Evolutionary conservation across 2,797 vertebrate genomes (phyloP), one percentile per base, ranked within the genome.

Genomic region (Salarias fasciatus): DNA sequence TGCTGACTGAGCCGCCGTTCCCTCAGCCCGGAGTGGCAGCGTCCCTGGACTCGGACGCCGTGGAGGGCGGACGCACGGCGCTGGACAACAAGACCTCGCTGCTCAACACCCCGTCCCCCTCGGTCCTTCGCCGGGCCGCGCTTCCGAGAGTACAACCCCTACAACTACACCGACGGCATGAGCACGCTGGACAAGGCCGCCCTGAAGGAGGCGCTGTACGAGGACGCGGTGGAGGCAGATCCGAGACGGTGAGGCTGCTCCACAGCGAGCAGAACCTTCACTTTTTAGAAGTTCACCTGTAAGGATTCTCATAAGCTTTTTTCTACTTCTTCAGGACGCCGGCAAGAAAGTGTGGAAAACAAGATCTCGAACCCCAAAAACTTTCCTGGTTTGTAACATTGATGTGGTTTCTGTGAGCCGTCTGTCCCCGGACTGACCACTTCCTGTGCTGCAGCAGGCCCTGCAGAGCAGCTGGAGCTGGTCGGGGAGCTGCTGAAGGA

Each of bases 81-180:
- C 88, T 98, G 69, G 96, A 98, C 84, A 98, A 98, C 90, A 99
- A 99, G 91, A 97, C 97, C 4, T 99, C 97, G 0, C 90, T 98
- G 10, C 92, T 98, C 63, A 98, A 98, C 89, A 97, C 96, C 0
- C 97, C 96, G 0, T 95, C 95, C 4, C 4, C 92, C 94, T 0
- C 95, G 96, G 0, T 77, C 95, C 49, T 96, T 98, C 59, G 88
- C 94, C 0, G 94, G 95, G 6, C 95, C 95, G 0, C 94, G 95
- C 5, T 84, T 87, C 11, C 88, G 95, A 3, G 97, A 99, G 0
- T 98, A 97, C 89, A 97, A 93, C 72, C 95, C 96, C 0, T 95
- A 95, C 50, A 95, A 95, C 77, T 98, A 98, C 42, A 82, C 87
- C 0, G 96, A 99, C 88, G 86, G 94, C 62, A 92, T 95, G 72